A percentile compares a stretch with the other conserved stretches of the same genome.
Evolutionary conservation across 2,797 vertebrate species (phyloP).

Genomic region (Stomatorhinus walkeri): DNA sequence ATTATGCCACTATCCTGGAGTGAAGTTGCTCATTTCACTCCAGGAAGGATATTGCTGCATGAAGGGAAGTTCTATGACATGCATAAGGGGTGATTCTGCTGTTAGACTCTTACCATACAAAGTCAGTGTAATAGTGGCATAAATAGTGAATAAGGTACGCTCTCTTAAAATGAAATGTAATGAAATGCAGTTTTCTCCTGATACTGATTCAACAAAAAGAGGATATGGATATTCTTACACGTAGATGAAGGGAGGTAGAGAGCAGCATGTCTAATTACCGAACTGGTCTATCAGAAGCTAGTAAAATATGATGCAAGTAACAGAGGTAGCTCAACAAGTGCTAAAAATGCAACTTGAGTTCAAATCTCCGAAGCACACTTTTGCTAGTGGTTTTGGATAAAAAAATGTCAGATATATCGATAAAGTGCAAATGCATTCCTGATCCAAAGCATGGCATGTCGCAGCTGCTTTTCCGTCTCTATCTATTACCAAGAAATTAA

Average conservation of each 20-base stretch:
- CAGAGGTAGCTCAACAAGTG: background rate
- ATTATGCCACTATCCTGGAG: background rate
- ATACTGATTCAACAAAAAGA: background rate
- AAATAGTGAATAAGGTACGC: background rate
- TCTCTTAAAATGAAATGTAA: background rate
- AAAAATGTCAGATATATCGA: background rate
- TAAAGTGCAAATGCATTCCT: background rate
- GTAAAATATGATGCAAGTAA: background rate
- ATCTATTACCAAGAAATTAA: background rate
- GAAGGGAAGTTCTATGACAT: background rate
- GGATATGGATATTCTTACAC: background rate
- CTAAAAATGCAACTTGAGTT: background rate
- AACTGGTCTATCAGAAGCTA: background rate
- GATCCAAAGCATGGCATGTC: background rate
- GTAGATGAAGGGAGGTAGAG: background rate
- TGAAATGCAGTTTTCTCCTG: background rate
- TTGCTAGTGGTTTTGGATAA: background rate
- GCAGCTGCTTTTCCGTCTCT: background rate
- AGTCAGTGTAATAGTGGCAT: background rate
- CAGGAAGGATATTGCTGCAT: slow-evolving; percentile 8
- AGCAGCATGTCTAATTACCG: background rate
- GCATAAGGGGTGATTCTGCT: background rate
- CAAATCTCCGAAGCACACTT: background rate
- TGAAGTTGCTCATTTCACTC: background rate
- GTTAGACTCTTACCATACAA: background rate